Conservation (phyloP, 2,888 invertebrate species). For the Nematopogon swammerdamellus region DNA sequence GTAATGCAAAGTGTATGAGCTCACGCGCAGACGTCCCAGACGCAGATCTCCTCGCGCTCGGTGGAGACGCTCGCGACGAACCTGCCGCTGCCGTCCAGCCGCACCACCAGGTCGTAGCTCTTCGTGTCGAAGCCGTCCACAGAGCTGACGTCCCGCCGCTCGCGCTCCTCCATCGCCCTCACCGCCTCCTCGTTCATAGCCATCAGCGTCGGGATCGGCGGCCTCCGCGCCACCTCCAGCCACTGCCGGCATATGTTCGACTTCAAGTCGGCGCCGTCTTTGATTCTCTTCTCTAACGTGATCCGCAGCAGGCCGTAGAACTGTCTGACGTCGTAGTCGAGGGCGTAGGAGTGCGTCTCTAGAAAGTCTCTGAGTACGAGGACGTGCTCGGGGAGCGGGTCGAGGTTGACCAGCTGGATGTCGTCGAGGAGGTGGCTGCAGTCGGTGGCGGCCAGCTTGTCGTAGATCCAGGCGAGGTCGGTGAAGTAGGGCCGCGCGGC, state of each 20-base stretch:
- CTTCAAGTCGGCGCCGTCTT: conserved; percentile 30
- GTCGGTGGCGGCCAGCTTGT: conserved; percentile 75
- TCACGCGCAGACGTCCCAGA: conserved; percentile 69
- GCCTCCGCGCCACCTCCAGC: conserved; percentile 43
- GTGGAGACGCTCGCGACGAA: conserved; percentile 75
- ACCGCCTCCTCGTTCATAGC: conserved; percentile 48
- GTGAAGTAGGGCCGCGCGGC: conserved; percentile 69
- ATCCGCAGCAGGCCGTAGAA: conserved; percentile 65
- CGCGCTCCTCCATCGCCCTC: conserved; percentile 27
- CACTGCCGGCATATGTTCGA: conserved; percentile 38
- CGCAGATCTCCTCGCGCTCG: conserved; percentile 71
- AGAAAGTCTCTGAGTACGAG: conserved; percentile 65
- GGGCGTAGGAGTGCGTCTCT: conserved; percentile 65
- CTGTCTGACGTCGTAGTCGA: conserved; percentile 80
- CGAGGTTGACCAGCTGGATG: conserved; percentile 55
- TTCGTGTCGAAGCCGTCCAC: conserved; percentile 43
- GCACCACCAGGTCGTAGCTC: conserved; percentile 58
- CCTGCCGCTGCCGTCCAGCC: conserved; percentile 63
- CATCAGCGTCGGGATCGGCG: conserved; percentile 60
- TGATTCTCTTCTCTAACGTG: conserved; percentile 33
- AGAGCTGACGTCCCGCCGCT: conserved; percentile 23
- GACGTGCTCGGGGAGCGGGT: conserved; percentile 48
- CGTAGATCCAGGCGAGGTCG: conserved; percentile 74
- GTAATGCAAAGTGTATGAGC: conserved; percentile 10
- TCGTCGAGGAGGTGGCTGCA: conserved; percentile 76